Conservation (phyloP, 2,797 vertebrate genomes). For the Podarcis siculus region DNA sequence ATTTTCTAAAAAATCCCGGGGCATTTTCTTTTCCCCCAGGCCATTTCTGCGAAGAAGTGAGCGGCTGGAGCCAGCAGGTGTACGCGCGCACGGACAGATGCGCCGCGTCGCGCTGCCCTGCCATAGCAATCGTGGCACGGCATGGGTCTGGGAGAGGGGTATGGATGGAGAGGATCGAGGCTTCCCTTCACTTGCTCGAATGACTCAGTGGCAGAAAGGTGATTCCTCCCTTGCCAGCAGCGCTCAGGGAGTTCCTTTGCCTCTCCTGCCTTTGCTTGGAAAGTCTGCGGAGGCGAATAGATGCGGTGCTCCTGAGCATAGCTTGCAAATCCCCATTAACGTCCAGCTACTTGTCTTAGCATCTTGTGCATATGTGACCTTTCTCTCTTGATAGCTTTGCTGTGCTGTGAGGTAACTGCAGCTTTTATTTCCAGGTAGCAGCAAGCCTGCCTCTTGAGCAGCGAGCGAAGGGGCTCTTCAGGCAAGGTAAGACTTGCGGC, state of each 20-base stretch:
- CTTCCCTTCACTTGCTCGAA: neutral
- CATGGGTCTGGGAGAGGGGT: neutral
- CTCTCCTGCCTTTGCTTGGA: neutral
- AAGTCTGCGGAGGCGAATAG: neutral
- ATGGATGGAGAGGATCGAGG: neutral
- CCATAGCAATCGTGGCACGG: neutral
- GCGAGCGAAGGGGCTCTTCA: neutral
- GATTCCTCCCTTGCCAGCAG: constrained; percentile 6
- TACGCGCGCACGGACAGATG: neutral
- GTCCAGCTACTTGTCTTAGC: too few relatives aligned
- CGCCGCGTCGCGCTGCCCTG: neutral
- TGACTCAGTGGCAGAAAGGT: neutral
- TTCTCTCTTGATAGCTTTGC: neutral
- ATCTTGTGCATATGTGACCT: neutral
- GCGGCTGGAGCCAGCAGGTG: neutral
- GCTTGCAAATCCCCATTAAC: neutral
- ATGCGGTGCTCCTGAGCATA: neutral
- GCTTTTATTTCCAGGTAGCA: too few relatives aligned
- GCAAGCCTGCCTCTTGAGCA: neutral
- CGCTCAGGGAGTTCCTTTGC: neutral
- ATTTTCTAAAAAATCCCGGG: neutral
- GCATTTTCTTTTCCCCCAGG: too few relatives aligned
- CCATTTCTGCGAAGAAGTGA: neutral
- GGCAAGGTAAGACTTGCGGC: neutral
- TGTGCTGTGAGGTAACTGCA: neutral